A percentile compares a stretch with the other conserved stretches of the same genome.
Conservation (phyloP, 2,888 invertebrate genomes). For the Machimus atricapillus region DNA sequence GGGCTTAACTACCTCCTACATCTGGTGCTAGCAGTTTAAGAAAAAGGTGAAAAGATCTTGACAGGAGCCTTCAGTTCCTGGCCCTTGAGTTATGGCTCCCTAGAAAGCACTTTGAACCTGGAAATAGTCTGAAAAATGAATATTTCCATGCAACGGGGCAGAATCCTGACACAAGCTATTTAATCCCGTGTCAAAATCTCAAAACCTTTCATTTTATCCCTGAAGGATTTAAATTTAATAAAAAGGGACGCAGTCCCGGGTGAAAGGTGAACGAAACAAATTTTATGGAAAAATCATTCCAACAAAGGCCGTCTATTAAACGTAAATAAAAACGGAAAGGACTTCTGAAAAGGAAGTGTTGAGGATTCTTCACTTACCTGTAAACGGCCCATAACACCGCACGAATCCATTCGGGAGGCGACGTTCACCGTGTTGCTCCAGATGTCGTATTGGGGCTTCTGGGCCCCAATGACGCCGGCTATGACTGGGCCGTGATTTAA, state of each 20-base stretch:
- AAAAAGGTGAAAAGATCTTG: not conserved
- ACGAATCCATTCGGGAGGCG: conserved; percentile 96
- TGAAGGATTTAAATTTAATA: conserved; percentile 6
- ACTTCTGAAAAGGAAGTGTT: not conserved
- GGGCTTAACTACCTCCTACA: not conserved
- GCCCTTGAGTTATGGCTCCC: not conserved
- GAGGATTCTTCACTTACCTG: conserved; percentile 66
- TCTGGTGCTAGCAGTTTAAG: not conserved
- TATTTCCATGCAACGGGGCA: not conserved
- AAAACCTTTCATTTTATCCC: not conserved
- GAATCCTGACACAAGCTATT: not conserved
- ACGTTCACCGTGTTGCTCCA: conserved; percentile 99
- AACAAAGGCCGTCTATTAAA: not conserved
- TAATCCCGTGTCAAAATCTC: conserved; percentile 2
- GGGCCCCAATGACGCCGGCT: conserved; percentile 95
- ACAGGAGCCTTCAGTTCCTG: not conserved
- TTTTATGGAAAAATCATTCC: not conserved
- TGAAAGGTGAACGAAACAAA: not conserved
- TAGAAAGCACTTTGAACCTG: not conserved
- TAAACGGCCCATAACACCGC: conserved; percentile 85
- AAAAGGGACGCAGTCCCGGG: not conserved
- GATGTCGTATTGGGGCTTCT: conserved; percentile 98
- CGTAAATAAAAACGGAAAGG: not conserved
- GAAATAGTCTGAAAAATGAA: not conserved
- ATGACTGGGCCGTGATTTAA: conserved; percentile 72